These are phyloP conservation scores for Meghimatium bilineatum DNA, from an alignment of 2,888 invertebrate genomes.

Conservation along the genomic window DNA sequence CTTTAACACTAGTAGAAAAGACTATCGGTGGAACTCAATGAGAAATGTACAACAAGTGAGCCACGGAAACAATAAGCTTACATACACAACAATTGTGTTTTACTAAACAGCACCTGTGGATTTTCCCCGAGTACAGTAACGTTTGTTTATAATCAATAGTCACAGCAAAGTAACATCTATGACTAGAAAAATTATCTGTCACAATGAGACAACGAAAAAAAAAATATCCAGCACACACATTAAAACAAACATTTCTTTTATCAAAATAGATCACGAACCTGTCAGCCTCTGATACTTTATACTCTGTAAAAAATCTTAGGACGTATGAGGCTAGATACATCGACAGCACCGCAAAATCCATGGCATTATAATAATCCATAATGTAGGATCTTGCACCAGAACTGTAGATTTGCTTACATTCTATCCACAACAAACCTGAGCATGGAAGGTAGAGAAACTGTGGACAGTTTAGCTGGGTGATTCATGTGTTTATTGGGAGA, in stretches of 20 bases:
- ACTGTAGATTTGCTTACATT: slow-evolving; percentile 77
- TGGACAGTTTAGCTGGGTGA: background rate
- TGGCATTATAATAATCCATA: slow-evolving; percentile 76
- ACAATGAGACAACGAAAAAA: too few species aligned
- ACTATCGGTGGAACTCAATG: too few species aligned
- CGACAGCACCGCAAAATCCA: slow-evolving; percentile 76
- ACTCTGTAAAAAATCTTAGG: slow-evolving; percentile 76
- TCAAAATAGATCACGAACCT: slow-evolving; percentile 54
- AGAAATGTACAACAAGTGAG: too few species aligned
- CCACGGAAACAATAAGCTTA: too few species aligned
- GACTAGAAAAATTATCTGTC: too few species aligned
- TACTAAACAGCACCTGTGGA: too few species aligned
- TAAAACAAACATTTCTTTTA: background rate
- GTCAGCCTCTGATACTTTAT: slow-evolving; percentile 74
- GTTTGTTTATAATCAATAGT: too few species aligned
- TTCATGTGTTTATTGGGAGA: background rate
- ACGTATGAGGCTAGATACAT: slow-evolving; percentile 77
- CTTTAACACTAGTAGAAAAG: too few species aligned
- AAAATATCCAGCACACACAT: background rate
- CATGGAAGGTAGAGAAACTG: slow-evolving; percentile 11
- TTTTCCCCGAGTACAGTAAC: too few species aligned
- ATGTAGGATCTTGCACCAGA: slow-evolving; percentile 75
- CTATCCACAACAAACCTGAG: slow-evolving; percentile 76
- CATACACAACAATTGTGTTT: too few species aligned
- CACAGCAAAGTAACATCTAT: too few species aligned